Base-by-base conservation (phyloP, 1,140 invertebrate species). In the Drosophila paulistorum region DNA sequence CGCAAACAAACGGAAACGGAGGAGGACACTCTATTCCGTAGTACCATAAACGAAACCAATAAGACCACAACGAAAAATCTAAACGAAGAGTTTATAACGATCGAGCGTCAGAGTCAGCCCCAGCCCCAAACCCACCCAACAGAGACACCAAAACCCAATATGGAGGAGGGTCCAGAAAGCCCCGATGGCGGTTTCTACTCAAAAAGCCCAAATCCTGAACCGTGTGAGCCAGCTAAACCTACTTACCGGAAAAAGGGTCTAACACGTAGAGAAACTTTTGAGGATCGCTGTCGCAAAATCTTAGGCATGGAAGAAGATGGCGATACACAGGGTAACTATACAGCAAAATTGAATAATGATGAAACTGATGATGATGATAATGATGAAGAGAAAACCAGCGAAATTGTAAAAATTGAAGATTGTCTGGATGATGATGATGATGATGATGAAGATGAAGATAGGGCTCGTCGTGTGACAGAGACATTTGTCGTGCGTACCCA, bases 261-360 rank as follows among this genome's bases (percentile, higher is more conserved):
- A 20, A 79, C 65, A 13, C 93, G 94, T 78, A 94, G 94, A 42
- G 94, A 95, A 90, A 95, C 95, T n/a, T 95, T 95, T 64, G 95
- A 95, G 91, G 94, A 95, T 91, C 92, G 94, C n/a, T 95, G 94
- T 76, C 92, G 94, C 33, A 94, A 95, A 77, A 95, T 95, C 68
- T 84, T 95, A 41, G 95, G 95, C 6, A 94, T 95, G 91, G 93
- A 92, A 57, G 87, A 89, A 59, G 81, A 90, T 75, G 90, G 90
- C 5, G 89, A 91, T 60, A 91, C 90, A 7, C 90, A 90, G 58
- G 90, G 90, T 6, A 80, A 51, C 39, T 89, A 62, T 23, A 68
- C 33, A 7, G 33, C 23, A 1, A 71, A 72, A 6, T 58, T 72
- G 1, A 51, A 55, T 13, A 58, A 66, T 14, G 67, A 78, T 45